Conservation (phyloP, 2,113 vertebrate genomes). For the Heterotis niloticus region DNA sequence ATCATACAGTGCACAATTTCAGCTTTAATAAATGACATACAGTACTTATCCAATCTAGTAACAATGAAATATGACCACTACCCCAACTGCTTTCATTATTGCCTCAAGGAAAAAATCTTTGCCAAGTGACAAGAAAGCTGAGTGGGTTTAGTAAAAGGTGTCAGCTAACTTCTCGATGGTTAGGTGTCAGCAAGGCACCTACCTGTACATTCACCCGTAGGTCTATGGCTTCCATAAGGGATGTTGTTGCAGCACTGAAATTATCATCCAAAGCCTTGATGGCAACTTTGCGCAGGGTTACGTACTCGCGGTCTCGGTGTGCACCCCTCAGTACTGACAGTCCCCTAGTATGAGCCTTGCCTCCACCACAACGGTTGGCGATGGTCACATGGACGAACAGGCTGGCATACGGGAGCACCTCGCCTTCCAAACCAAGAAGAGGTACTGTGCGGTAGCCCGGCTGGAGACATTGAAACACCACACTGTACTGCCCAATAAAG, state of each 20-base stretch:
- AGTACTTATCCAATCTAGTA: too few species aligned
- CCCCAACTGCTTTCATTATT: too few species aligned
- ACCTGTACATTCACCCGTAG: slow-evolving; percentile 92
- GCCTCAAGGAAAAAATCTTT: too few species aligned
- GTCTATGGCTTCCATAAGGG: slow-evolving; percentile 85
- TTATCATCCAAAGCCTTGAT: slow-evolving; percentile 85
- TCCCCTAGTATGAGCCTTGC: slow-evolving; percentile 82
- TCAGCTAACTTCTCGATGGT: too few species aligned
- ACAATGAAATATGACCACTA: too few species aligned
- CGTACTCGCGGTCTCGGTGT: slow-evolving; percentile 80
- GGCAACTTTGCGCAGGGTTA: slow-evolving; percentile 78
- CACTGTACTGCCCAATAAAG: slow-evolving; percentile 92
- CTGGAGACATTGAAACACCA: slow-evolving; percentile 88
- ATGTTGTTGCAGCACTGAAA: slow-evolving; percentile 76
- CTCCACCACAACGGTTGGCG: slow-evolving; percentile 83
- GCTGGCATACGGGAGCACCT: slow-evolving; percentile 81
- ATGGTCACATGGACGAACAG: slow-evolving; percentile 90
- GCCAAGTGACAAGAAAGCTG: too few species aligned
- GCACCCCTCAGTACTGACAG: slow-evolving; percentile 82
- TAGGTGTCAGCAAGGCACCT: not conserved
- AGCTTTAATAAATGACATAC: too few species aligned
- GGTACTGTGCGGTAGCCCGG: slow-evolving; percentile 90
- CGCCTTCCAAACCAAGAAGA: slow-evolving; percentile 80
- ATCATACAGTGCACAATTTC: too few species aligned
- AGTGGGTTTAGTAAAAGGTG: too few species aligned